Evolutionary conservation across 2,797 vertebrate genomes (phyloP).

Genomic region (Tolypeutes matacus): DNA sequence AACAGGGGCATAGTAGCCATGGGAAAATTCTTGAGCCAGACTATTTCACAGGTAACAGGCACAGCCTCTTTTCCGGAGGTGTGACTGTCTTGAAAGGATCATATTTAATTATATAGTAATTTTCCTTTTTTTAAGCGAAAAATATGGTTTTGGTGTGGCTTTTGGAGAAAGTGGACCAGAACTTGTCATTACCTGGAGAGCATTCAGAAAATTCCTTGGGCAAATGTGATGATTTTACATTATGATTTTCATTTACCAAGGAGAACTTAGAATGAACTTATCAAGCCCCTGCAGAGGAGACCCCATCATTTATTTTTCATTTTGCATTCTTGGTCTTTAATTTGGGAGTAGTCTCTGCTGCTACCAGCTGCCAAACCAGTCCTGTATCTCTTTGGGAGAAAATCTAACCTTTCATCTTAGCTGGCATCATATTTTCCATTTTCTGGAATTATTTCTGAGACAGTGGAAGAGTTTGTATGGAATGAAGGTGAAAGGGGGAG

Average conservation of each 20-base stretch:
- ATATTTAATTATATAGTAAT: conserved; percentile 2
- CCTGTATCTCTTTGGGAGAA: accelerated
- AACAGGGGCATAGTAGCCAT: neutral
- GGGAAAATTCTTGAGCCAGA: neutral
- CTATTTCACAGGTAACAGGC: neutral
- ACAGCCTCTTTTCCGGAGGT: neutral
- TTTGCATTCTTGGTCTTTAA: neutral
- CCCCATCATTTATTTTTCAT: neutral
- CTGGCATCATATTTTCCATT: neutral
- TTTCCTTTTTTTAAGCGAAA: neutral
- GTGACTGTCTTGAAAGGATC: neutral
- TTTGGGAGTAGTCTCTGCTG: neutral
- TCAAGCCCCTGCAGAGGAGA: neutral
- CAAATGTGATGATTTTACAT: conserved; percentile 20
- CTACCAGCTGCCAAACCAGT: neutral
- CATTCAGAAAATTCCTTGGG: neutral
- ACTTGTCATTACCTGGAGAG: conserved; percentile 55
- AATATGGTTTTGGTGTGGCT: neutral
- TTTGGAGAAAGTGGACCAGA: neutral
- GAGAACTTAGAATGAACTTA: conserved; percentile 14
- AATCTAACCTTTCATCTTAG: neutral
- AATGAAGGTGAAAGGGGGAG: neutral
- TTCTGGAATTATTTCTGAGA: conserved; percentile 22
- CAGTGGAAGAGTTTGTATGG: neutral
- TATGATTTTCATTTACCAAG: neutral